A percentile compares a stretch with the other conserved stretches of the same genome.
These are phyloP conservation scores for Hyalella azteca DNA, from an alignment of 2,888 invertebrate genomes.

Conservation along the genomic window DNA sequence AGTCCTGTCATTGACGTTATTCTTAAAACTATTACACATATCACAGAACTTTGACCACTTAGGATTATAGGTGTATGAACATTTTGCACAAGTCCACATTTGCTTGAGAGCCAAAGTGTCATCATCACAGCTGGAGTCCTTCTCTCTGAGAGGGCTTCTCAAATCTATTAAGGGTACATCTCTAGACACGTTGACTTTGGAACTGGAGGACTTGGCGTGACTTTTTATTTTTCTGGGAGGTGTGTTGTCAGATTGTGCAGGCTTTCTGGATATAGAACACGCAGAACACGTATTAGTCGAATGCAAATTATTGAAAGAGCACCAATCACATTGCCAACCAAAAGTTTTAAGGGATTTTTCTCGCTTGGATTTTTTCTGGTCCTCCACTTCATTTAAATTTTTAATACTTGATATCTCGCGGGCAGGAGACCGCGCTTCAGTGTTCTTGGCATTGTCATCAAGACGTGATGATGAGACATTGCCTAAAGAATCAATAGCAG, in stretches of 20 bases:
- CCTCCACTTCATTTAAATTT: background rate
- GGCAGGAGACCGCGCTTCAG: background rate
- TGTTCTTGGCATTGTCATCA: background rate
- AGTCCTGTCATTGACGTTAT: constrained; percentile 22
- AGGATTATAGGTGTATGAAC: constrained; percentile 57
- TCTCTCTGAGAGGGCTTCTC: constrained; percentile 23
- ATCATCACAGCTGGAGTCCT: constrained; percentile 39
- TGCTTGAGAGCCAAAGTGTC: constrained; percentile 49
- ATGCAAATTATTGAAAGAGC: background rate
- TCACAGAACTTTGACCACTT: constrained; percentile 57
- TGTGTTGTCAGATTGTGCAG: constrained; percentile 39
- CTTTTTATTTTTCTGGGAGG: constrained; percentile 35
- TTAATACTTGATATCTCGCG: no score
- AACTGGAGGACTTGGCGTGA: background rate
- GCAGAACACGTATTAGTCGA: background rate
- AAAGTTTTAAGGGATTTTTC: constrained; percentile 3
- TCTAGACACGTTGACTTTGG: constrained; percentile 33
- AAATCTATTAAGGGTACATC: constrained; percentile 18
- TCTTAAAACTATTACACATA: constrained; percentile 49
- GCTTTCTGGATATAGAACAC: background rate
- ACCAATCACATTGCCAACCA: background rate
- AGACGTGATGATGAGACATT: background rate
- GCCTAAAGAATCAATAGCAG: background rate
- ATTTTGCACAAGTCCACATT: constrained; percentile 56
- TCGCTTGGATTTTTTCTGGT: background rate